phyloP scores from a whole-genome alignment of 2,113 vertebrate species.

The Crotalus viridis region DNA sequence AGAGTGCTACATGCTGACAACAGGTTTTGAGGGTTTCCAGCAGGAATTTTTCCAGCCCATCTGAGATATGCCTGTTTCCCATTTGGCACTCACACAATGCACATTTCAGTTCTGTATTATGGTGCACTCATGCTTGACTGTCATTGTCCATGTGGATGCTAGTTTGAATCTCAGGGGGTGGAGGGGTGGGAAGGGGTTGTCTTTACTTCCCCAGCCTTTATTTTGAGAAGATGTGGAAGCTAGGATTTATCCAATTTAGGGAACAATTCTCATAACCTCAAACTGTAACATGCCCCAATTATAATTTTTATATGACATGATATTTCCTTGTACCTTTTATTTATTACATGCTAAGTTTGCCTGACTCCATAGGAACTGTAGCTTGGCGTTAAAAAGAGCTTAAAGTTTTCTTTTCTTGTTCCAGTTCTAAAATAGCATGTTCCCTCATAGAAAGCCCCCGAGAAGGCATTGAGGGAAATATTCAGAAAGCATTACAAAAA shows the following conservation, averaged over 20 bases:
- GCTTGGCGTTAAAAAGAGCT: not conserved
- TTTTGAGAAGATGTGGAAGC: not conserved
- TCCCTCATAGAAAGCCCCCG: not conserved
- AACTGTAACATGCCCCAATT: not conserved
- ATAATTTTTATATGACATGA: not conserved
- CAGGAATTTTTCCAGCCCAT: not conserved
- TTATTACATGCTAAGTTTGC: not conserved
- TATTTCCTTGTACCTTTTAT: not conserved
- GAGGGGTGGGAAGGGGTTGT: not conserved
- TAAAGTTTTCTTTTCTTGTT: not conserved
- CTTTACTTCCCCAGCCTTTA: not conserved
- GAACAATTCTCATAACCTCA: not conserved
- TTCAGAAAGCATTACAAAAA: not conserved
- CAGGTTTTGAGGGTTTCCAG: not conserved
- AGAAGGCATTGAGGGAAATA: not conserved
- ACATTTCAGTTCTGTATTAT: not conserved
- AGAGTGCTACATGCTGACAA: not conserved
- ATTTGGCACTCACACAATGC: not conserved
- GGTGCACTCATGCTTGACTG: not conserved
- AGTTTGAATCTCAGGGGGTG: not conserved
- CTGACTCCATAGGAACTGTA: not conserved
- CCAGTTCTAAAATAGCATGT: not conserved
- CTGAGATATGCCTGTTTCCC: not conserved
- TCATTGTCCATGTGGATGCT: not conserved
- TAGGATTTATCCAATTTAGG: not conserved